Conservation (phyloP, 2,797 vertebrate genomes). For the Chaetophractus vellerosus region DNA sequence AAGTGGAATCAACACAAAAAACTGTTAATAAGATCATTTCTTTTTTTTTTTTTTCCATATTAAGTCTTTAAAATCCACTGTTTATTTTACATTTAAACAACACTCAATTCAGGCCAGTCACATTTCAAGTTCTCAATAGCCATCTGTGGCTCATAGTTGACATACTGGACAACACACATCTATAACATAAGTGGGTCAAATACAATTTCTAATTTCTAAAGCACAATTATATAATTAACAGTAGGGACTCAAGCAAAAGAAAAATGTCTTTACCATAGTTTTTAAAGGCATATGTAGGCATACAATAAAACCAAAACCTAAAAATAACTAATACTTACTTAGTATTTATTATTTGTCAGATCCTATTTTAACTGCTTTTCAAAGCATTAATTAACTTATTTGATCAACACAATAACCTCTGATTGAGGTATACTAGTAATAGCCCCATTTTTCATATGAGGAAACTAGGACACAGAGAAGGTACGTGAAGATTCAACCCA, state of each 20-base stretch:
- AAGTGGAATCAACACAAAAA: constrained; percentile 7
- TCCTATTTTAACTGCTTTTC: background rate
- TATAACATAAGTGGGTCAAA: background rate
- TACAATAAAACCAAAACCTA: background rate
- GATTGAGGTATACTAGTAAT: background rate
- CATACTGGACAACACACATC: background rate
- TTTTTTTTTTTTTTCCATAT: background rate
- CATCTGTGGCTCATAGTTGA: background rate
- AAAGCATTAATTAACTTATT: constrained; percentile 34
- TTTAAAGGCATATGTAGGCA: background rate
- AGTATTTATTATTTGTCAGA: background rate
- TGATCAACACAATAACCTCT: background rate
- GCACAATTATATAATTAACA: constrained; percentile 12
- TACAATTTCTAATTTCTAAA: constrained; percentile 43
- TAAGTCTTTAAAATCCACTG: background rate
- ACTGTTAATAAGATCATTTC: background rate
- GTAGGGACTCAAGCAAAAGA: constrained; percentile 53
- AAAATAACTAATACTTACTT: background rate
- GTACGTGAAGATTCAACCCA: background rate
- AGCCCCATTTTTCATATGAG: background rate
- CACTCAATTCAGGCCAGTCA: background rate
- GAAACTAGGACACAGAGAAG: background rate
- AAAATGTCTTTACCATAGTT: background rate
- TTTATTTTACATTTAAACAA: background rate
- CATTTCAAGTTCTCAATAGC: background rate